These are phyloP conservation scores for Macrostomum cliftonense DNA, from an alignment of 2,888 invertebrate genomes.

Conservation along the genomic window DNA sequence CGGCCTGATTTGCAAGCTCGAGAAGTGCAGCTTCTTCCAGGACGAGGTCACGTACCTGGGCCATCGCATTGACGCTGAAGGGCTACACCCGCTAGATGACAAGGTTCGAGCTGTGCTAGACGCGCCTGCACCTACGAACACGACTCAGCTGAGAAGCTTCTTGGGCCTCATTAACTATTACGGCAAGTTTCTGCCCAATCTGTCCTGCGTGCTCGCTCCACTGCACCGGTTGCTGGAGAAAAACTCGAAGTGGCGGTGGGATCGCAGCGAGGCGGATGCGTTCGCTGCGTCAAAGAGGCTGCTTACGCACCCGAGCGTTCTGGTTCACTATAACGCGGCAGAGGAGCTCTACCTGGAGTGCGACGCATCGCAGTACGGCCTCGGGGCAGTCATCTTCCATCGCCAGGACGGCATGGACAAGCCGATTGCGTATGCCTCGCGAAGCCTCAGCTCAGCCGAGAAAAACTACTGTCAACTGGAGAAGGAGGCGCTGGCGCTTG, in stretches of 20 bases:
- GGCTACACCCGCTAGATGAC: slow-evolving; percentile 14
- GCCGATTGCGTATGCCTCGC: slow-evolving; percentile 16
- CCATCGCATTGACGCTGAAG: slow-evolving; percentile 14
- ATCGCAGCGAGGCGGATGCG: slow-evolving; percentile 13
- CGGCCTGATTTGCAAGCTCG: slow-evolving; percentile 14
- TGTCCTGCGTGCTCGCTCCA: slow-evolving; percentile 16
- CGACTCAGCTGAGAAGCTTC: slow-evolving; percentile 18
- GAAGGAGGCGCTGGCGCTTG: slow-evolving; percentile 15
- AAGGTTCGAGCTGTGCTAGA: slow-evolving; percentile 18
- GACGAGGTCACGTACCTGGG: slow-evolving; percentile 17
- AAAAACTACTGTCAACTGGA: slow-evolving; percentile 16
- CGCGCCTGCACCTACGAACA: slow-evolving; percentile 17
- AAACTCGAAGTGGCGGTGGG: slow-evolving; percentile 14
- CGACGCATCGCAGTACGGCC: slow-evolving; percentile 29
- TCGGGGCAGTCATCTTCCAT: slow-evolving; percentile 23
- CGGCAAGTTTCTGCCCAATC: slow-evolving; percentile 17
- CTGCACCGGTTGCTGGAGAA: slow-evolving; percentile 16
- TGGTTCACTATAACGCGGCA: slow-evolving; percentile 24
- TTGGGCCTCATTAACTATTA: slow-evolving; percentile 22
- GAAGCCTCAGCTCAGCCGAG: slow-evolving; percentile 14
- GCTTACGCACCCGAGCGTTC: slow-evolving; percentile 16
- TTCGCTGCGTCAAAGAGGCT: slow-evolving; percentile 16
- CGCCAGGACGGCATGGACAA: slow-evolving; percentile 11
- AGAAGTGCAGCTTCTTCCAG: slow-evolving; percentile 16
- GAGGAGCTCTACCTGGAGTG: slow-evolving; percentile 23